A percentile compares a stretch with the other conserved stretches of the same genome.
These are phyloP conservation scores for Bombus breviceps DNA, from an alignment of 1,140 invertebrate genomes.

Conservation along the genomic window DNA sequence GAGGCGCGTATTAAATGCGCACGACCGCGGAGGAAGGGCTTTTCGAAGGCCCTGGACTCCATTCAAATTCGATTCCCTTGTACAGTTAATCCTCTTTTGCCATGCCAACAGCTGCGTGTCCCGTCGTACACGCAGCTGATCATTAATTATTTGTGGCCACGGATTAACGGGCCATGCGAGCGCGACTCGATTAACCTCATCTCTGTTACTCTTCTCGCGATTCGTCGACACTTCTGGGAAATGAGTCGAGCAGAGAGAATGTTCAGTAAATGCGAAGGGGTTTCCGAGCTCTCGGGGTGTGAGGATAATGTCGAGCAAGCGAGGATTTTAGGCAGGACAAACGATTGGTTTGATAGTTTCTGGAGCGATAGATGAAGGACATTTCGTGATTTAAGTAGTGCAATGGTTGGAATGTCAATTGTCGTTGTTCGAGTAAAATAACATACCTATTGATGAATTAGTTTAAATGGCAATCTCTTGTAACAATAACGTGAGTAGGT, in stretches of 20 bases:
- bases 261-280: neutral
- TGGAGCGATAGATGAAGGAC: no score
- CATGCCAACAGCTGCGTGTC: constrained; percentile 58
- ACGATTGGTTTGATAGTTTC: neutral
- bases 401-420: no score
- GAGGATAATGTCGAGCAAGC: no score
- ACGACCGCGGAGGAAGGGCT: constrained; percentile 23
- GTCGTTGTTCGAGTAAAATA: neutral
- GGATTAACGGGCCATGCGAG: constrained; percentile 55
- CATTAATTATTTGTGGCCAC: constrained; percentile 62
- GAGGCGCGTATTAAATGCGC: constrained; percentile 9
- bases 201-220: constrained; percentile 6
- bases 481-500: no score
- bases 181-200: neutral
- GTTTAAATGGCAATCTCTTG: neutral
- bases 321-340: neutral
- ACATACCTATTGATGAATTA: neutral
- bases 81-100: constrained; percentile 62
- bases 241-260: constrained; percentile 1
- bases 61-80: constrained; percentile 70
- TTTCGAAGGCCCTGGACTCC: constrained; percentile 52
- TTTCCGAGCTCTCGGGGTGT: neutral
- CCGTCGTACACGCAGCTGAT: constrained; percentile 48
- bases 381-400: no score
- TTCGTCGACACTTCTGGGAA: constrained; percentile 3